These are phyloP conservation scores for Harpegnathos saltator DNA, from an alignment of 1,140 invertebrate species.

Conservation along the genomic window DNA sequence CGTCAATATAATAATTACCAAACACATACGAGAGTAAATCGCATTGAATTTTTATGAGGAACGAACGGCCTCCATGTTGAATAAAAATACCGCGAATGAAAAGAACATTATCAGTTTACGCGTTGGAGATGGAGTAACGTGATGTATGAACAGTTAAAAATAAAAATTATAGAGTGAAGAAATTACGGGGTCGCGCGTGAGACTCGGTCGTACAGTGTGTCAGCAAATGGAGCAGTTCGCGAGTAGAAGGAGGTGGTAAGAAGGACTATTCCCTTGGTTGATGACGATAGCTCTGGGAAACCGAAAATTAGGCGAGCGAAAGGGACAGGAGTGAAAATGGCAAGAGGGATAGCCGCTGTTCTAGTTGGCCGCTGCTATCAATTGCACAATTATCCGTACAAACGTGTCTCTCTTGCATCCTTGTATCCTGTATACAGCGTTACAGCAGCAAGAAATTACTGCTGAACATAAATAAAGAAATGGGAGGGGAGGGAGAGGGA, in stretches of 20 bases:
- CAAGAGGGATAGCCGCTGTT: slow-evolving; percentile 71
- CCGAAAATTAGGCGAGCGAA: slow-evolving; percentile 84
- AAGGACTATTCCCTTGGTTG: slow-evolving; percentile 54
- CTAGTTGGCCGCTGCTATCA: slow-evolving; percentile 84
- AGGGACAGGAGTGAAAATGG: slow-evolving; percentile 73
- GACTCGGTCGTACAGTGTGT: background rate
- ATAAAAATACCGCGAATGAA: too few relatives aligned
- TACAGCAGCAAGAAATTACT: too few relatives aligned
- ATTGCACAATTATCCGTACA: slow-evolving; percentile 84
- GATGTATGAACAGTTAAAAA: slow-evolving; percentile 18
- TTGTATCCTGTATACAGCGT: background rate
- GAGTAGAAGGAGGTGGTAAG: slow-evolving; percentile 3
- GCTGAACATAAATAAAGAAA: too few relatives aligned
- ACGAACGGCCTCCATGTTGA: background rate
- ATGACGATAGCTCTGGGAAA: slow-evolving; percentile 81
- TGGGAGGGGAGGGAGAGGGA: too few relatives aligned
- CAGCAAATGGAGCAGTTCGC: slow-evolving; percentile 4
- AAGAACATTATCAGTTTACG: background rate
- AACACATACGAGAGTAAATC: background rate
- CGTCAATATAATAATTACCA: background rate
- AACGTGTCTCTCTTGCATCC: slow-evolving; percentile 29
- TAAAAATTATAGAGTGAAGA: background rate
- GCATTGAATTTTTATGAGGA: background rate
- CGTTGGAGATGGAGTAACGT: background rate
- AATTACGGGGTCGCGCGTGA: background rate